phyloP scores from a whole-genome alignment of 2,888 invertebrate species.

The Acleris cristana region DNA sequence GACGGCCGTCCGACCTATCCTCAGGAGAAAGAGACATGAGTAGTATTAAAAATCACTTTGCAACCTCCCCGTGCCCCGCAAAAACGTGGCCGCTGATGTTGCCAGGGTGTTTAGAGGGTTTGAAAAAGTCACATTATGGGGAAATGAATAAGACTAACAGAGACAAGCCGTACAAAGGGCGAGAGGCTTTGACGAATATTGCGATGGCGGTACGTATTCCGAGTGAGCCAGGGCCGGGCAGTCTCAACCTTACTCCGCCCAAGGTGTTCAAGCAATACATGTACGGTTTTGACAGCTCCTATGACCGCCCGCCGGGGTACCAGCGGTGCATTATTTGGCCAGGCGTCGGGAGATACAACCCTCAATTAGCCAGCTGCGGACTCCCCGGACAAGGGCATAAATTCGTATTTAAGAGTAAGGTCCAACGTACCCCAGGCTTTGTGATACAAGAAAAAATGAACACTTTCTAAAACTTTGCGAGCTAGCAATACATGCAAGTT shows the following conservation, averaged over 20 bases:
- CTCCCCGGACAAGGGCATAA: slow-evolving; percentile 65
- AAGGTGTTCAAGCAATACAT: slow-evolving; percentile 55
- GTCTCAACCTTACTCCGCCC: slow-evolving; percentile 59
- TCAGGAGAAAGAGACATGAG: slow-evolving; percentile 77
- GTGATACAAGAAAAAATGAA: slow-evolving; percentile 65
- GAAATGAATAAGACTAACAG: slow-evolving; percentile 70
- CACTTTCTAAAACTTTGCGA: slow-evolving; percentile 53
- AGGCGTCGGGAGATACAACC: slow-evolving; percentile 68
- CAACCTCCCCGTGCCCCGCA: slow-evolving; percentile 56
- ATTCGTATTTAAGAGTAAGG: slow-evolving; percentile 67
- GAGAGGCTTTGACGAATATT: slow-evolving; percentile 76
- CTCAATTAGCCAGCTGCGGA: slow-evolving; percentile 45
- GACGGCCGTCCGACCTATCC: slow-evolving; percentile 74
- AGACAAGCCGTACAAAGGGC: slow-evolving; percentile 63
- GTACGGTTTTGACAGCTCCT: slow-evolving; percentile 67
- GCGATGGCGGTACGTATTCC: slow-evolving; percentile 75
- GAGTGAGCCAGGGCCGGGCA: slow-evolving; percentile 80
- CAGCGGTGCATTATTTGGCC: slow-evolving; percentile 69
- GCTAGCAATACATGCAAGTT: no score
- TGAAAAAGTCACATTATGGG: slow-evolving; percentile 63
- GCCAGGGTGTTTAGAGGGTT: slow-evolving; percentile 62
- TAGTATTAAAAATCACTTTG: slow-evolving; percentile 82
- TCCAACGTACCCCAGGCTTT: slow-evolving; percentile 66
- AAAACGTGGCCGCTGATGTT: slow-evolving; percentile 67
- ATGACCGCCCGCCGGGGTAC: slow-evolving; percentile 69